These are phyloP conservation scores for Steinernema scapterisci DNA, from an alignment of 2,888 invertebrate genomes.

Conservation along the genomic window DNA sequence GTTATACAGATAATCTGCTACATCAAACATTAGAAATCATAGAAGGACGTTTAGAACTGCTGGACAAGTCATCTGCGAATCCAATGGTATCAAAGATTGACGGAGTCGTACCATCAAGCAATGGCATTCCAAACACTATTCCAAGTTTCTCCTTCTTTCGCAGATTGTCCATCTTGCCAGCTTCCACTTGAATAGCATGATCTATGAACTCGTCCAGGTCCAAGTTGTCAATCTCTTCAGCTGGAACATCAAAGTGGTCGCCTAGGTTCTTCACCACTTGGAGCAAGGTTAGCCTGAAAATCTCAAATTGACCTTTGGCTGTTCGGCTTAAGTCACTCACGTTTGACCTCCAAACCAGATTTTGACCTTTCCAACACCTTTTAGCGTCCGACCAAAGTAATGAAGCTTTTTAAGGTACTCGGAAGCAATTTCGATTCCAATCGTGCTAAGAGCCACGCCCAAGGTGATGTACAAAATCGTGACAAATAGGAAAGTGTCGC, in stretches of 20 bases:
- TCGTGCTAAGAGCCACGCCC: background rate
- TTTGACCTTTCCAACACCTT: conserved; percentile 62
- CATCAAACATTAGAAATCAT: no score
- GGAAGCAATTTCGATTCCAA: background rate
- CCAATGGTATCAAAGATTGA: no score
- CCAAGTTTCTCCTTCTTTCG: no score
- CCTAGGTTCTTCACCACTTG: conserved; percentile 62
- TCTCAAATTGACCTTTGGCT: background rate
- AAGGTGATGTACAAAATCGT: background rate
- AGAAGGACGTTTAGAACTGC: no score
- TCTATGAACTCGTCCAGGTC: conserved; percentile 60
- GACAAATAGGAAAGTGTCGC: background rate
- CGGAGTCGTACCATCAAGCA: no score
- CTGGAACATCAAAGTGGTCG: conserved; percentile 60
- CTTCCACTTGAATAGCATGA: conserved; percentile 58
- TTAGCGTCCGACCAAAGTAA: conserved; percentile 63
- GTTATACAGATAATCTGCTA: no score
- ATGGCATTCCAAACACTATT: no score
- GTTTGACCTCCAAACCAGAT: conserved; percentile 66
- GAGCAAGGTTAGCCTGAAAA: conserved; percentile 54
- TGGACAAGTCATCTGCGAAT: no score
- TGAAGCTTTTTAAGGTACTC: background rate
- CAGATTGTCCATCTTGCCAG: conserved; percentile 48
- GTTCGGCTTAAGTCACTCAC: conserved; percentile 9
- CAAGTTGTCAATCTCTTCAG: conserved; percentile 55